Conservation (phyloP, 2,797 vertebrate species). For the Sebastes taczanowskii region DNA sequence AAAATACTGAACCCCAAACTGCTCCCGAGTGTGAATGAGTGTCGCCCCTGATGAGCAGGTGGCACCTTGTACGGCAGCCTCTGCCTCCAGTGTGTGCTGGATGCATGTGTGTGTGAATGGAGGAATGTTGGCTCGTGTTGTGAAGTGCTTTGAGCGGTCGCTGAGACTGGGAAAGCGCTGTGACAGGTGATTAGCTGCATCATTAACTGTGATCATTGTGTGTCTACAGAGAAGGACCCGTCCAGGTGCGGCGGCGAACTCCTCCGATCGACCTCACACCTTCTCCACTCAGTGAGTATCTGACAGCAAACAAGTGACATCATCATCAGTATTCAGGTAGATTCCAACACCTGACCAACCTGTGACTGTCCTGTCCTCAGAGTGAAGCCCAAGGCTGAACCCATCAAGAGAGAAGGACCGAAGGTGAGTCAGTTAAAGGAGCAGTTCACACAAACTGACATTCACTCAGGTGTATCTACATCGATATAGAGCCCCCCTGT, state of each 20-base stretch:
- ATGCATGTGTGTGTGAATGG: no score
- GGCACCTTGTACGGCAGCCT: no score
- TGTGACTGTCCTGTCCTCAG: constrained; percentile 68
- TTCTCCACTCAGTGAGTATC: constrained; percentile 86
- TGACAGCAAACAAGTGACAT: constrained; percentile 5
- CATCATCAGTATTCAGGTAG: not conserved
- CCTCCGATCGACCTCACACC: constrained; percentile 82
- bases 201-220: not conserved
- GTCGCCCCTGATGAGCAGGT: no score
- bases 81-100: no score
- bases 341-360: constrained; percentile 5
- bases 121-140: no score
- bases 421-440: constrained; percentile 83
- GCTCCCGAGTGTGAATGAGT: no score
- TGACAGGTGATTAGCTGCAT: not conserved
- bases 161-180: not conserved
- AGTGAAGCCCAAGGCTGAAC: constrained; percentile 89
- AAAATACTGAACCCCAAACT: no score
- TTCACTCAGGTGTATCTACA: not conserved
- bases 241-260: constrained; percentile 80
- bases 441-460: not conserved
- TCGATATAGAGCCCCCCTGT: not conserved
- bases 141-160: no score
- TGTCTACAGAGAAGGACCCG: constrained; percentile 90
- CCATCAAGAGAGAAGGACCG: constrained; percentile 92